Conservation (phyloP, 2,113 vertebrate genomes). For the Anthoscopus minutus region DNA sequence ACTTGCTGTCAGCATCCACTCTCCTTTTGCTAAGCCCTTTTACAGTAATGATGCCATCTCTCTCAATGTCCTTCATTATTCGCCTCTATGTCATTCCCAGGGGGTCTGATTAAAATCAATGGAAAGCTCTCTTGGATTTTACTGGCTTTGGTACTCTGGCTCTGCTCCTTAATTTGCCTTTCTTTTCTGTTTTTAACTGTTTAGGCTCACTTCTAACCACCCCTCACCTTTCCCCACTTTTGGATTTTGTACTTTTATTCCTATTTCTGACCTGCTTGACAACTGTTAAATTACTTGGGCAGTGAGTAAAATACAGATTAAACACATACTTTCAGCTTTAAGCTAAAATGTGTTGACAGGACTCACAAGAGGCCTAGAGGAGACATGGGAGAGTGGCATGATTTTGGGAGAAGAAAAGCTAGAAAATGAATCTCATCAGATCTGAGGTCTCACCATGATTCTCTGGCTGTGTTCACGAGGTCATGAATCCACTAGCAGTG, state of each 20-base stretch:
- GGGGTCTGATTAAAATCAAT: not conserved
- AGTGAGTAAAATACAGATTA: constrained; percentile 26
- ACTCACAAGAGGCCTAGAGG: not conserved
- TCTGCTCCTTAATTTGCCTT: not conserved
- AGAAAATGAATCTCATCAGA: not conserved
- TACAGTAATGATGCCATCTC: not conserved
- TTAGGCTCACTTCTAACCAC: not conserved
- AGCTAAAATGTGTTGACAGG: constrained; percentile 52
- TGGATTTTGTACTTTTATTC: not conserved
- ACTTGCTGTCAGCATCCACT: not conserved
- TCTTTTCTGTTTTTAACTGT: not conserved
- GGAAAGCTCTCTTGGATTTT: not conserved
- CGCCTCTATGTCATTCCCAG: not conserved
- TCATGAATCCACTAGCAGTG: not conserved
- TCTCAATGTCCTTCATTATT: not conserved
- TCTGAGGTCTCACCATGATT: not conserved
- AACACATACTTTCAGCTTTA: not conserved
- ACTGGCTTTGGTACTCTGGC: not conserved
- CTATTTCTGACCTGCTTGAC: constrained; percentile 27
- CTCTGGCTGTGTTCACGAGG: not conserved
- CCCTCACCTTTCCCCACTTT: not conserved
- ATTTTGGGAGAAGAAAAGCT: constrained; percentile 3
- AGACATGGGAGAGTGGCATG: not conserved
- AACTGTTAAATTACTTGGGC: constrained; percentile 29
- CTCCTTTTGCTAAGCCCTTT: not conserved